Evolutionary conservation across 64 coral and sea anemone species (phyloP).

Genomic region (Acropora tenuis): DNA sequence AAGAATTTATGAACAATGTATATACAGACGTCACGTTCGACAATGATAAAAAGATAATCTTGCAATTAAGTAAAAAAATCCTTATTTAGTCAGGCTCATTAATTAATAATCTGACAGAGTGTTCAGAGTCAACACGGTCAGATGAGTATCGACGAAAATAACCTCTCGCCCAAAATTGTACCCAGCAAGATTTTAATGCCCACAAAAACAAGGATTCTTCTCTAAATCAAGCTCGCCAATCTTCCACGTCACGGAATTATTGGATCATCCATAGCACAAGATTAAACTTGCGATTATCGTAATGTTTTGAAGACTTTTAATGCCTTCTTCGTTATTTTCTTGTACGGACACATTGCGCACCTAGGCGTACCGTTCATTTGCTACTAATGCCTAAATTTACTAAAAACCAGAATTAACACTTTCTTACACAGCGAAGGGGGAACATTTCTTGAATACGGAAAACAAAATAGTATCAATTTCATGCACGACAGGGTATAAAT

Average conservation of each 20-base stretch:
- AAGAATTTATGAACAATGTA: neutral
- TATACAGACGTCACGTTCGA: too few relatives aligned
- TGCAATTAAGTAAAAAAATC: neutral
- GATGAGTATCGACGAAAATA: too few relatives aligned
- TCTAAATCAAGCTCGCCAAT: neutral
- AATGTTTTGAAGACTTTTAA: neutral
- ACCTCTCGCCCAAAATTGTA: too few relatives aligned
- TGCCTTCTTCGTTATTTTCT: neutral
- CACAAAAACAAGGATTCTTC: too few relatives aligned
- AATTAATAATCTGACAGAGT: too few relatives aligned
- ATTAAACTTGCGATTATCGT: neutral
- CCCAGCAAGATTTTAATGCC: too few relatives aligned
- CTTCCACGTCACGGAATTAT: neutral
- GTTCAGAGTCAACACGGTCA: too few relatives aligned
- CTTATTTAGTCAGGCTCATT: neutral
- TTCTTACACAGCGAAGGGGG: too few relatives aligned
- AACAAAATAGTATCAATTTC: too few relatives aligned
- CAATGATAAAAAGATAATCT: neutral
- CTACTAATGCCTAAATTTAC: too few relatives aligned
- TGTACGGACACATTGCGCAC: neutral
- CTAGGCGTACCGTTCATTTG: neutral
- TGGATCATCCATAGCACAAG: neutral
- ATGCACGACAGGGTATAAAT: too few relatives aligned
- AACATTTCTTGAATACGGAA: too few relatives aligned
- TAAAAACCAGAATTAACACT: neutral